phyloP scores from a whole-genome alignment of 2,888 invertebrate genomes.

The Drosophila birchii region DNA sequence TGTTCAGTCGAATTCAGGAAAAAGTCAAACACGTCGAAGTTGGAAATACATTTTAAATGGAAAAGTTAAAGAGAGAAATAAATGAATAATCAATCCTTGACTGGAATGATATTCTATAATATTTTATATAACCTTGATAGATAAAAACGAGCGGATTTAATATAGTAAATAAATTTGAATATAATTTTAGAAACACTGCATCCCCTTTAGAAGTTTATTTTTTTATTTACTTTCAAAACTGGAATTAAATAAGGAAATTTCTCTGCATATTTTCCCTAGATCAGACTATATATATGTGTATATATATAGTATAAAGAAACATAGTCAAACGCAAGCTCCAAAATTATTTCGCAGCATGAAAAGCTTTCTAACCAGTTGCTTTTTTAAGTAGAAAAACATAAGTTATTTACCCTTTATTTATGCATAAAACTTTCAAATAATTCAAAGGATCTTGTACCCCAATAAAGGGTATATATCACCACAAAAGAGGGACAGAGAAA shows the following conservation, averaged over 20 bases:
- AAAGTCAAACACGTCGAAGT: conserved; percentile 44
- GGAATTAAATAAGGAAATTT: background rate
- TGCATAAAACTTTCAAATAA: background rate
- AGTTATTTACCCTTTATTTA: background rate
- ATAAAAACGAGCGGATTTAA: background rate
- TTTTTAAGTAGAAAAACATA: background rate
- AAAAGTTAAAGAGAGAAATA: background rate
- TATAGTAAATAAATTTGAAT: background rate
- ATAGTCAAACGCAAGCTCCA: background rate
- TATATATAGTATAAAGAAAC: background rate
- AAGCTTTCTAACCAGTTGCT: background rate
- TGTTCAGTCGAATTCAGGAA: conserved; percentile 28
- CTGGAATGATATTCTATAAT: background rate
- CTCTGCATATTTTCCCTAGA: background rate
- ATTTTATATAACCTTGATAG: background rate
- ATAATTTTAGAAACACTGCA: rapidly evolving
- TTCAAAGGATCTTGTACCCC: background rate
- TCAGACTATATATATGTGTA: background rate
- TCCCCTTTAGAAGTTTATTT: background rate
- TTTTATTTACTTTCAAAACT: background rate
- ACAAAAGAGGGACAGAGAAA: conserved; percentile 23
- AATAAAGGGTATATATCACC: conserved; percentile 18
- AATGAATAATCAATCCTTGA: background rate
- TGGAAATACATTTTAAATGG: conserved; percentile 51
- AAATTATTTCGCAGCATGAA: background rate